phyloP scores from a whole-genome alignment of 1,140 invertebrate species.

The Doryteuthis pealeii region DNA sequence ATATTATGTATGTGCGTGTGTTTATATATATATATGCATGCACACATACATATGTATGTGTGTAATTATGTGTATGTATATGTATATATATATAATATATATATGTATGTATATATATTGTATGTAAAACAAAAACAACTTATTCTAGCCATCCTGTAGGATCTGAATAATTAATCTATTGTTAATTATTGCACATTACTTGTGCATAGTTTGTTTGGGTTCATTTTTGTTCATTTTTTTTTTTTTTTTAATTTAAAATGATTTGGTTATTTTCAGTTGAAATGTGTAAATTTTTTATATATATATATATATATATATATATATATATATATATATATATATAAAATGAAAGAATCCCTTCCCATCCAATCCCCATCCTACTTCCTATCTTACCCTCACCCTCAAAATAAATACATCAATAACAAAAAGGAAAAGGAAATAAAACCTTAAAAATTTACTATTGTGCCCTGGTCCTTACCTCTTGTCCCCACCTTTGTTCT shows the following conservation, averaged over 20 bases:
- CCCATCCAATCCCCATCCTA: background rate
- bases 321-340: too few relatives aligned
- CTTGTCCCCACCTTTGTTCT: background rate
- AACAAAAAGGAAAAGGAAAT: background rate
- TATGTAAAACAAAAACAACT: too few relatives aligned
- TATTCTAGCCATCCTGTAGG: too few relatives aligned
- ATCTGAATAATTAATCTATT: too few relatives aligned
- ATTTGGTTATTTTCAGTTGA: too few relatives aligned
- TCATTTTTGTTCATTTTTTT: too few relatives aligned
- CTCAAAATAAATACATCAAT: background rate
- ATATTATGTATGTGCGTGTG: background rate
- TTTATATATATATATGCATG: background rate
- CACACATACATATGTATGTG: background rate
- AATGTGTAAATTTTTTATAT: too few relatives aligned
- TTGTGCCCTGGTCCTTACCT: background rate
- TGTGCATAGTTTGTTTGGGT: too few relatives aligned
- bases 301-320: too few relatives aligned
- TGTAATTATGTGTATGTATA: background rate
- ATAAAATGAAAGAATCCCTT: too few relatives aligned
- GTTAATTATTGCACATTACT: too few relatives aligned
- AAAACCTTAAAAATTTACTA: background rate
- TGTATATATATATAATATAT: slow-evolving; percentile 8
- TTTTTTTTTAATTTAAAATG: too few relatives aligned
- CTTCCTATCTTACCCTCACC: background rate
- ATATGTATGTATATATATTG: background rate